Conservation (phyloP, 2,797 vertebrate species). For the Dromococcyx pavoninus region DNA sequence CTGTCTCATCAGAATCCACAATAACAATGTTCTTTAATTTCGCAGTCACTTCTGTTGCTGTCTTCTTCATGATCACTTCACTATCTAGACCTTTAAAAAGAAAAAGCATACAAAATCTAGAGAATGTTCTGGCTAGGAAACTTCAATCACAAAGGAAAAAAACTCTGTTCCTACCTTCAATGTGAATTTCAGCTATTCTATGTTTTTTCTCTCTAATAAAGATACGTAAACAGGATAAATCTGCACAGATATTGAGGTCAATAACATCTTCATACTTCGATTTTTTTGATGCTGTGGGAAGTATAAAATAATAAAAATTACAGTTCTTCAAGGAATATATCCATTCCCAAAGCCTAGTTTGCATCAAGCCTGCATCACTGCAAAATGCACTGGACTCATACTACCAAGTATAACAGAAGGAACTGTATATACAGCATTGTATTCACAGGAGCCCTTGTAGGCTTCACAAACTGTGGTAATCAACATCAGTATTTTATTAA, state of each 20-base stretch:
- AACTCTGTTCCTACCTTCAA: constrained; percentile 84
- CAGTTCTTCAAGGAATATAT: background rate
- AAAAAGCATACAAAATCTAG: background rate
- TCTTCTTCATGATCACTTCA: constrained; percentile 87
- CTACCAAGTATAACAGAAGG: background rate
- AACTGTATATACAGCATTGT: background rate
- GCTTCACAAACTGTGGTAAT: background rate
- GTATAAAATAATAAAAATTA: background rate
- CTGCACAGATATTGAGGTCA: constrained; percentile 88
- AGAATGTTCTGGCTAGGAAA: background rate
- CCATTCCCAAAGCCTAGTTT: background rate
- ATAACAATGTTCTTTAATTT: constrained; percentile 93
- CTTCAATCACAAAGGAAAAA: too few relatives aligned
- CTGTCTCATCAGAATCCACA: constrained; percentile 88
- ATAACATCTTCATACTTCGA: constrained; percentile 87
- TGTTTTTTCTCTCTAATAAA: constrained; percentile 90
- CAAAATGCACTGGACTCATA: background rate
- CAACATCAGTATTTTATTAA: background rate
- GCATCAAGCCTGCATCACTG: background rate
- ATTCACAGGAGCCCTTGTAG: background rate
- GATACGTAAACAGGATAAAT: constrained; percentile 89
- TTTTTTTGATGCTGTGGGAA: constrained; percentile 80
- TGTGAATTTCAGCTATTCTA: constrained; percentile 91
- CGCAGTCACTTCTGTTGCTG: constrained; percentile 85
- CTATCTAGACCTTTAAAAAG: constrained; percentile 85